Percentiles rank a stretch among this genome's conserved stretches.
phyloP scores from a whole-genome alignment of 2,113 vertebrate species.

The Asarcornis scutulata region DNA sequence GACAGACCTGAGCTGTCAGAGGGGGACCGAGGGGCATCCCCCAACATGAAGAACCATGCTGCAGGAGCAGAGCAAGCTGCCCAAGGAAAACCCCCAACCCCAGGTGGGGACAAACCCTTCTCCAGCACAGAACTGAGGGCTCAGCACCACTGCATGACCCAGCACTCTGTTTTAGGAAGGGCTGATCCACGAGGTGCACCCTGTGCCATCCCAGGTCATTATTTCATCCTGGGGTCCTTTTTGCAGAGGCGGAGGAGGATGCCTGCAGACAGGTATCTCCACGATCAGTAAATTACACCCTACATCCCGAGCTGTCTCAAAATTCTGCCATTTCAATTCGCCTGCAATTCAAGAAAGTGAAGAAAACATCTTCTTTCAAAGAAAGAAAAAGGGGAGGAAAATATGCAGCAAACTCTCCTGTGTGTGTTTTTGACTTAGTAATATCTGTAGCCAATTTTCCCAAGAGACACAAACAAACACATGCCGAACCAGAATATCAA shows the following conservation, averaged over 20 bases:
- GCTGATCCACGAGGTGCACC: not conserved
- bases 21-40: not conserved
- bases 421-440: conserved; percentile 75
- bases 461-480: conserved; percentile 82
- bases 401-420: conserved; percentile 59
- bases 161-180: not conserved
- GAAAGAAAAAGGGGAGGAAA: conserved; percentile 1
- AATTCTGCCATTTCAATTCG: not conserved
- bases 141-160: too few species aligned
- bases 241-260: not conserved
- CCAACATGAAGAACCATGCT: not conserved
- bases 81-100: not conserved
- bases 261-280: not conserved
- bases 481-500: conserved; percentile 78
- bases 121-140: not conserved
- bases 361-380: conserved; percentile 50
- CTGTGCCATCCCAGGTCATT: not conserved
- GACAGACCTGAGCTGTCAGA: not conserved
- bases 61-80: not conserved
- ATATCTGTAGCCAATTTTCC: conserved; percentile 79
- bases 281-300: not conserved
- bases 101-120: too few species aligned
- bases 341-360: not conserved
- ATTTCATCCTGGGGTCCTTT: not conserved
- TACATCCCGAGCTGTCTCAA: not conserved